Evolutionary conservation across 2,113 vertebrate species (phyloP).

Genomic region (Dryoscopus gambensis): DNA sequence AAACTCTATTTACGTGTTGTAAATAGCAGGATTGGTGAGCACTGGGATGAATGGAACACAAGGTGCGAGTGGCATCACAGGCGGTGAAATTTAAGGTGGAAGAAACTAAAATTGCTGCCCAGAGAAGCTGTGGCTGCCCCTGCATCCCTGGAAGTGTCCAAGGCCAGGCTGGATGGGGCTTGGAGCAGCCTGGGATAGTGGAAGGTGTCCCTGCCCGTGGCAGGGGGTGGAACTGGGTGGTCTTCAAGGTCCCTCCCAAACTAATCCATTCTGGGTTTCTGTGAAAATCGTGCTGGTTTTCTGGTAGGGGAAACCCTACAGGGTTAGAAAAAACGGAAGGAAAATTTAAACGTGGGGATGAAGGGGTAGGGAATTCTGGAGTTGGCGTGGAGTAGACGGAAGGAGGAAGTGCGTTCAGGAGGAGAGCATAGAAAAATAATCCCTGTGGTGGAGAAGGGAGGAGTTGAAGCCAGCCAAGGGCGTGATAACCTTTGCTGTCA

Average conservation of each 20-base stretch:
- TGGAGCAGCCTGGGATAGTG: accelerated
- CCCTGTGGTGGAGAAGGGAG: background rate
- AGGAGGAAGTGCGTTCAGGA: background rate
- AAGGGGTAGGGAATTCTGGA: background rate
- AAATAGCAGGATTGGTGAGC: background rate
- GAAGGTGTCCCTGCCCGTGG: background rate
- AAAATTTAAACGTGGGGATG: background rate
- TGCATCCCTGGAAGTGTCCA: background rate
- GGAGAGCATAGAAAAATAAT: background rate
- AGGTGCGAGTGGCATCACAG: background rate
- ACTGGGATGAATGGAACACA: background rate
- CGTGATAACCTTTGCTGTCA: background rate
- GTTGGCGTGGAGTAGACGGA: background rate
- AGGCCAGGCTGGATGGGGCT: accelerated
- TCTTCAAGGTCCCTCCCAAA: background rate
- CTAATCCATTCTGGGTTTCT: background rate
- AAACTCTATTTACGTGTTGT: too few relatives aligned
- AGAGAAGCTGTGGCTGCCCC: background rate
- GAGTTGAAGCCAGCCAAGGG: background rate
- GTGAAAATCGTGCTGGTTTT: background rate
- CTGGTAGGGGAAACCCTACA: accelerated
- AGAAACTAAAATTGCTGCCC: background rate
- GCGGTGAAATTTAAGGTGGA: background rate
- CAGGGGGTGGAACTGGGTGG: accelerated
- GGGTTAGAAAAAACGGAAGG: background rate